Evolutionary conservation across 1,140 invertebrate species (phyloP), one percentile per base, ranked within the genome.

Genomic region (Drosophila ohnishii): DNA sequence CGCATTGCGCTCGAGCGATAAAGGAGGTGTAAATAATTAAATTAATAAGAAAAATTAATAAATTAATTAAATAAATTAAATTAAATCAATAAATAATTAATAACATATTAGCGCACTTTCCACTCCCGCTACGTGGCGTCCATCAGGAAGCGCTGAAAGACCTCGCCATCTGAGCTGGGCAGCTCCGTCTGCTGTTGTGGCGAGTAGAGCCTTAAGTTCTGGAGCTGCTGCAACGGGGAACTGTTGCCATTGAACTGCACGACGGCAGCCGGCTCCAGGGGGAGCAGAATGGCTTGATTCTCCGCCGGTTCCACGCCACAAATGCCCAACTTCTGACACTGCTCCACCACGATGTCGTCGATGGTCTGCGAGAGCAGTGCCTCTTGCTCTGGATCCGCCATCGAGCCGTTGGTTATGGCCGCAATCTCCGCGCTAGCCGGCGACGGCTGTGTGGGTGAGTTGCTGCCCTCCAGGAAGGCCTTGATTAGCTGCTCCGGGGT

Each of bases 301-400:
- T 71, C 51, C 4, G 58, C 6, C 19, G 58, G 44, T 3, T 60
- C 78, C 34, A 89, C 69, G 7, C 72, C 63, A 55, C 87, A 89
- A 48, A 91, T 90, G 25, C 90, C 90, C 60, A 92, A 67, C 73
- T 91, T 92, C 48, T 92, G 88, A 25, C 92, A 91, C 13, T 91
- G 92, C 61, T 92, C 92, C 3, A 88, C 84, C 6, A 92, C 90
- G 64, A 92, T 87, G 75, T 92, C 92, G 72, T 92, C 92, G 25
- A 92, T 92, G 8, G 75, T 60, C 62, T 91, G 90, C 5, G 81
- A 84, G 5, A 90, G 80, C 35, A 90, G 30, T 11, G 80, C 90
- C 69, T 91, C 84, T 40, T 86, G 78, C 8, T 88, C 84, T 1
- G 63, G 55, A 37, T 73, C 50, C 32, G 40, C 30, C 35, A 72